Evolutionary conservation across 2,888 invertebrate species (phyloP), one percentile per base, ranked within the genome.

Genomic region (Mallateleia sp.): DNA sequence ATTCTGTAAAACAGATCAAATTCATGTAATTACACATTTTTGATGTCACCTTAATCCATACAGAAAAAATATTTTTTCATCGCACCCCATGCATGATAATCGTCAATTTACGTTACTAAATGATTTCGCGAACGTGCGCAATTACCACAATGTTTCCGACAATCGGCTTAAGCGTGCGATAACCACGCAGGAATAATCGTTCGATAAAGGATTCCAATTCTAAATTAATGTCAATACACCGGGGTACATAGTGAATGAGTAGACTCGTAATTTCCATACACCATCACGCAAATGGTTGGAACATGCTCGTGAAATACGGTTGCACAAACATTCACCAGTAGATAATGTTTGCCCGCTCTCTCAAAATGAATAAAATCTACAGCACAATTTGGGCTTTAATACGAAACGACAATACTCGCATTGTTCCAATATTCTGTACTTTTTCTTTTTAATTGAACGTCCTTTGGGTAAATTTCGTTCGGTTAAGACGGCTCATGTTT

Each of bases 211-310:
- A 88, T 88, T 84, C 80, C 81, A 88, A 85, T 88, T 87, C 66
- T 56, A 78, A 85, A 90, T 90, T 90, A 90, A 89, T 89, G 88
- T 67, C 45, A 67, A 56, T 28, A 52, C 77, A 72, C 77, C 56
- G 45, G 62, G 47, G 60, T 80, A 90, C 88, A 90, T 90, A 69
- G 85, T 64, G 88, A 90, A 91, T 90, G 90, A 87, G 71, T 79
- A 77, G 79, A 72, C 64, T 62, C 50, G 78, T 62, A 79, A 85
- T 74, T 72, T 72, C 47, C 72, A 74, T 67, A 72, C 25, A 80
- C 80, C 24, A 52, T 54, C 54, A 54, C 42, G 54, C 28, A 69
- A 69, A 69, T 54, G 54, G 54, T 54, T n/a, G 24, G 42, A 69
- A 54, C 69, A 54, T 52, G 38, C 50, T 38, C 38, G 52, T 69